Percentiles rank a stretch among this genome's conserved stretches.
Evolutionary conservation across 1,140 invertebrate genomes (phyloP).

Genomic region (Ceratosolen solmsi): DNA sequence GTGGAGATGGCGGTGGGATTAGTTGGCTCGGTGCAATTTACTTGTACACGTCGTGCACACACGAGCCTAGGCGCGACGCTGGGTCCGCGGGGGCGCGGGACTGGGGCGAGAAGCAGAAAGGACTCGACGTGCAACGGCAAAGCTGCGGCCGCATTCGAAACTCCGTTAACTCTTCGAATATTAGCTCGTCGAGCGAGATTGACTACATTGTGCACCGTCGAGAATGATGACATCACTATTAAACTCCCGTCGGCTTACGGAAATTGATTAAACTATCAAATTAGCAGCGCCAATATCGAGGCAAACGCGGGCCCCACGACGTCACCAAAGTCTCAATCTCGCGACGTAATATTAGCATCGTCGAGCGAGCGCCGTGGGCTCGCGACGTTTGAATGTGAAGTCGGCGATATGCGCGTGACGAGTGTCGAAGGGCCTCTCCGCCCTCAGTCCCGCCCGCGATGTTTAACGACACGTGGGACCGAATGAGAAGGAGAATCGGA

Average conservation of each 20-base stretch:
- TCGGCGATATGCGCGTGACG: too few species aligned
- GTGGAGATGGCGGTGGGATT: conserved; percentile 31
- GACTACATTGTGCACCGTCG: conserved; percentile 72
- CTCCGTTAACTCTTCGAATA: conserved; percentile 73
- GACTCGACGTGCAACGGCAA: conserved; percentile 38
- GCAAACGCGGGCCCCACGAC: conserved; percentile 57
- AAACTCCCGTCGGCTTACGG: conserved; percentile 72
- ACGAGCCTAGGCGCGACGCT: conserved; percentile 1
- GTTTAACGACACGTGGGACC: too few species aligned
- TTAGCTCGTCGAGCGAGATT: conserved; percentile 73
- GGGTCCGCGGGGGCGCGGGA: conserved; percentile 17
- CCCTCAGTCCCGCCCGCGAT: too few species aligned
- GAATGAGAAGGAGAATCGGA: too few species aligned
- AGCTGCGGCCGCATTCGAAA: conserved; percentile 70
- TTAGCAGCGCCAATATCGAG: conserved; percentile 73
- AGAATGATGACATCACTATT: conserved; percentile 75
- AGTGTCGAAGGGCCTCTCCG: too few species aligned
- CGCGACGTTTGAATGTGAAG: too few species aligned
- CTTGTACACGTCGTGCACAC: conserved; percentile 22
- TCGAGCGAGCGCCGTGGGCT: too few species aligned
- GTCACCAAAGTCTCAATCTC: too few species aligned
- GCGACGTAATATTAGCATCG: too few species aligned
- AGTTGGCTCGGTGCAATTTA: conserved; percentile 47
- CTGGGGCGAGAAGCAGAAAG: conserved; percentile 8
- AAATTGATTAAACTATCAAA: conserved; percentile 75